Conservation (phyloP, 2,888 invertebrate genomes). For the Pyrrhia umbra region DNA sequence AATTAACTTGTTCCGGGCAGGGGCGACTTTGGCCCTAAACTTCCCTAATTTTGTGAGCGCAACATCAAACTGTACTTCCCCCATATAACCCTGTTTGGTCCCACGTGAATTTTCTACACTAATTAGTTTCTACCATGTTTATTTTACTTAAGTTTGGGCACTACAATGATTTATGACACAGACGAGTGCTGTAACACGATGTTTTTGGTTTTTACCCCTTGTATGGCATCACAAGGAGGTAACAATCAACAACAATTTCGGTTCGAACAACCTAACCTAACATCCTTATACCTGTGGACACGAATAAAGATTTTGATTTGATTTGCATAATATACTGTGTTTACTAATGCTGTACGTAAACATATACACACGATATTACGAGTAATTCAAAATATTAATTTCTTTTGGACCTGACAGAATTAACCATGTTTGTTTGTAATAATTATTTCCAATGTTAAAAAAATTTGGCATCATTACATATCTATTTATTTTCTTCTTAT, state of each 20-base stretch:
- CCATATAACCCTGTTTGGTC: slow-evolving; percentile 87
- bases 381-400: not conserved
- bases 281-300: not conserved
- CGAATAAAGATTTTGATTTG: too few species aligned
- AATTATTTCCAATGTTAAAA: too few species aligned
- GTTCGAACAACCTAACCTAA: too few species aligned
- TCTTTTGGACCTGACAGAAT: not conserved
- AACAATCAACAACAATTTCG: too few species aligned
- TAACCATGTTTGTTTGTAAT: too few species aligned
- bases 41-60: slow-evolving; percentile 89
- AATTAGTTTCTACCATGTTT: slow-evolving; percentile 88
- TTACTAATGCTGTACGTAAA: slow-evolving; percentile 24
- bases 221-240: too few species aligned
- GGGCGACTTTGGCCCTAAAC: slow-evolving; percentile 88
- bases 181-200: slow-evolving; percentile 68
- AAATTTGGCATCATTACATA: too few species aligned
- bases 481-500: too few species aligned
- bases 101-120: slow-evolving; percentile 89
- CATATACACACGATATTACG: not conserved
- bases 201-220: slow-evolving; percentile 64
- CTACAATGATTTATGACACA: slow-evolving; percentile 84
- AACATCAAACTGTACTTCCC: slow-evolving; percentile 89
- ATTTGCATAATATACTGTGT: slow-evolving; percentile 28
- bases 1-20: slow-evolving; percentile 87
- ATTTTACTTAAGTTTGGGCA: slow-evolving; percentile 86